Base-by-base conservation (phyloP, 35 echinoderm and acorn worm genomes). In the Apostichopus parvimensis region DNA sequence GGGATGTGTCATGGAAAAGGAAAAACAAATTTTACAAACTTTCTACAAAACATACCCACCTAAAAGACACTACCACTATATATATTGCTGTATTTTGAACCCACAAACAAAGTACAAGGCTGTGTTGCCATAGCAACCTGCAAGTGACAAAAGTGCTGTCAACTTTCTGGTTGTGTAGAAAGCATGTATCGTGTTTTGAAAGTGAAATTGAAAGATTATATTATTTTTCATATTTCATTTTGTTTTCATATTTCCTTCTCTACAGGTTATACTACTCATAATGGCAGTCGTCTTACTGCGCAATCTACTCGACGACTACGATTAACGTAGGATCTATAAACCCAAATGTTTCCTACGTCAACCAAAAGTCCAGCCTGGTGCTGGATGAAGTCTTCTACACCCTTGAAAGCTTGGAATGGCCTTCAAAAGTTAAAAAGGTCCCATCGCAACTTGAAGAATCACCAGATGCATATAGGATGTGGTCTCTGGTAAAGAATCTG, bases 281-380 rank as follows among this genome's bases (percentile, higher is more conserved):
- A 73, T 98, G 53, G 89, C 96, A 0, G 87, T 98, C 5, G 90
- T 94, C 5, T 85, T 98, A 73, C 56, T 98, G 89, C 72, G 96
- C n/a, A 98, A 98, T 85, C 64, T 98, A 13, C 68, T 92, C 62
- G 96, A 98, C 87, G 96, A 98, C 54, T 94, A 98, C 68, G 96
- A 97, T 77, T 95, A 79, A 95, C 80, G 79, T 9, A 56, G 17
- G 77, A 2, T 21, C 22, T 84, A 14, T 25, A 87, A 54, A 11
- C 57, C 24, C 75, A 54, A 11, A 21, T 57, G 54, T 91, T 34
- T 78, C 15, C 15, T 15, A 68, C 25, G 75, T 75, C 71, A 20
- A 75, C 71, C 15, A 75, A n/a, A 14, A 75, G 1, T 20, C 15
- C 71, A 75, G 71, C 6, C 71, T 22, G 20, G 71, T 18, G 15